A percentile compares a stretch with the other conserved stretches of the same genome.
Evolutionary conservation across 2,888 invertebrate genomes (phyloP).

Genomic region (Thera britannica): DNA sequence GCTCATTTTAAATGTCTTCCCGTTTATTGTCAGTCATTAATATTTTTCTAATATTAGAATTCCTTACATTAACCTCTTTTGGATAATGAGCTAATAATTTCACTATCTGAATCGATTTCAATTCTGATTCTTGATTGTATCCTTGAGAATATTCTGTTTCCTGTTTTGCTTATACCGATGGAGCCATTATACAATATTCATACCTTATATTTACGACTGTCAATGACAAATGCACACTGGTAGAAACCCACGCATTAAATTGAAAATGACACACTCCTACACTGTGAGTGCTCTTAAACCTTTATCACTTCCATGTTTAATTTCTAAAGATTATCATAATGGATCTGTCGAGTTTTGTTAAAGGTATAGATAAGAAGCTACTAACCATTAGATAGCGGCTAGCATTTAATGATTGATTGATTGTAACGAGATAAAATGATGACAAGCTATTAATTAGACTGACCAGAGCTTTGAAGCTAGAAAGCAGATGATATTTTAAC

Average conservation of each 20-base stretch:
- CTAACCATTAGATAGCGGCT: constrained; percentile 58
- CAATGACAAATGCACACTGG: constrained; percentile 17
- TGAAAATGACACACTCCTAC: constrained; percentile 16
- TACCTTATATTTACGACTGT: constrained; percentile 9
- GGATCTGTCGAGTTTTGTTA: constrained; percentile 34
- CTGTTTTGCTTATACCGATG: background rate
- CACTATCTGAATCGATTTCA: background rate
- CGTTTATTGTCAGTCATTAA: constrained; percentile 30
- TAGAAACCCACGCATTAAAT: constrained; percentile 17
- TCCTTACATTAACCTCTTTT: constrained; percentile 4
- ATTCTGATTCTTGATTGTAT: background rate
- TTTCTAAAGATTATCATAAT: constrained; percentile 32
- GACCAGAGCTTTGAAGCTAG: background rate
- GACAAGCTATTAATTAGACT: constrained; percentile 74
- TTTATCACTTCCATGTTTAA: constrained; percentile 17
- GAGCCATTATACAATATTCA: background rate
- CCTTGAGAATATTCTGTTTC: background rate
- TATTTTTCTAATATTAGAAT: constrained; percentile 23
- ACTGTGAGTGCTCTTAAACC: constrained; percentile 16
- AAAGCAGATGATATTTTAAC: background rate
- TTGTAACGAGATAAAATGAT: constrained; percentile 65
- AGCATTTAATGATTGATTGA: constrained; percentile 61
- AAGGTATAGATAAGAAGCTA: constrained; percentile 47
- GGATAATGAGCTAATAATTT: constrained; percentile 7
- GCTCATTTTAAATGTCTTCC: constrained; percentile 36